Evolutionary conservation across 2,797 vertebrate genomes (phyloP), one percentile per base, ranked within the genome.

Genomic region (Macrochelys suwanniensis): DNA sequence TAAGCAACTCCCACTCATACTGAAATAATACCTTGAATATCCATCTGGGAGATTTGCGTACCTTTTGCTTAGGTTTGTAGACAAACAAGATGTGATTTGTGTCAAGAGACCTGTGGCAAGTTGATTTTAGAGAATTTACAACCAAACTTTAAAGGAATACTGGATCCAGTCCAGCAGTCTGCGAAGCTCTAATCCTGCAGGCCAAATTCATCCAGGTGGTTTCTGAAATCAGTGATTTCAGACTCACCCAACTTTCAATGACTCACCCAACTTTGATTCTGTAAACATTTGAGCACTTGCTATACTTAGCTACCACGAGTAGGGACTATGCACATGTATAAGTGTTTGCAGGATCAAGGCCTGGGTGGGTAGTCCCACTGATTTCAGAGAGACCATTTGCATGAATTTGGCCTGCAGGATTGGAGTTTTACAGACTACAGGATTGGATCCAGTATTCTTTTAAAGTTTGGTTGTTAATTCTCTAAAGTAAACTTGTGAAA

Each of bases 321-420:
- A 68, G n/a, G 11, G 37, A 25, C 37, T 79, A 2, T 45, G 17
- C 2, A 2, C 1, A 0, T 16, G 5, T 65, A 57, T 87, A 54
- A 89, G 11, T 26, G 91, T 94, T 85, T 92, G 51, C 26, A 31
- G 42, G 25, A 88, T n/a, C 51, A 71, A 93, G 78, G n/a, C 10
- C 26, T 92, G 84, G 59, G 7, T 47, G 42, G 17, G 26, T 26
- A 77, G 15, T 71, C 9, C 10, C 16, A 26, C 7, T 77, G 74
- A 77, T 12, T 77, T 85, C 59, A 83, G 68, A 87, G 11, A n/a
- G 86, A 5, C 5, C 31, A 4, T 68, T 88, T 53, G 92, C 80
- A 47, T 19, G 50, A 26, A 68, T 31, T 37, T 76, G 7, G 5
- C 93, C 88, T 71, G 21, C 31, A 68, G 84, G 1, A 0, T 53